Base-by-base conservation (phyloP, 1,140 invertebrate genomes). In the Chrysopa pallens region DNA sequence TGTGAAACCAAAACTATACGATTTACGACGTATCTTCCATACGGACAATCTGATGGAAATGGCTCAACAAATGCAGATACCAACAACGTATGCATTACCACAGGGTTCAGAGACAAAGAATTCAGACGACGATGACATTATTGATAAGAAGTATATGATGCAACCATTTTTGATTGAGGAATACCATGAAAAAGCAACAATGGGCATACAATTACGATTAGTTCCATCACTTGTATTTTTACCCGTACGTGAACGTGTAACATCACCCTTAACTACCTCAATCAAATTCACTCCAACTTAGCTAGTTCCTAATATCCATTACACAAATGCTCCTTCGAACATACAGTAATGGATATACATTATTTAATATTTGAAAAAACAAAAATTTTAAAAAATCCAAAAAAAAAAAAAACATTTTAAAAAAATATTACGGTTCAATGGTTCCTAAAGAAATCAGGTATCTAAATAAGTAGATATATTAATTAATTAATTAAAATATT, bases 281-380 rank as follows among this genome's bases (percentile, higher is more conserved):
- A 91, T 94, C 60, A 88, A 78, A 50, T 77, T 95, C 40, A 92
- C 84, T 53, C 89, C 89, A 46, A 84, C 87, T 66, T 90, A 76
- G 43, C 48, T 31, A 54, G 45, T 44, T 31, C 23, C 45, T 35
- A 27, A 29, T 23, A 41, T 43, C 46, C 43, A 48, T 42, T 42
- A 46, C 29, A 31, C 3, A 27, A 39, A 33, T 35, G 15, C 15
- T 5, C 11, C 15, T 35, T 27, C 33, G n/a, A 8, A 14, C 31
- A 38, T 17, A 28, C 29, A 42, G n/a, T 8, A 15, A 42, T 31
- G 9, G 9, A 35, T n/a, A 35, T n/a, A 35, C 2, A 3, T 35
- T 13, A 35, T 11, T 35, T 35, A 35, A 35, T 13, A 35, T 3
- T 13, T n/a, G 6, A 35, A 13, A 3, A 35, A 35, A 35, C 6